Base-by-base conservation (phyloP, 2,888 invertebrate genomes). In the Andrena hattorfiana region DNA sequence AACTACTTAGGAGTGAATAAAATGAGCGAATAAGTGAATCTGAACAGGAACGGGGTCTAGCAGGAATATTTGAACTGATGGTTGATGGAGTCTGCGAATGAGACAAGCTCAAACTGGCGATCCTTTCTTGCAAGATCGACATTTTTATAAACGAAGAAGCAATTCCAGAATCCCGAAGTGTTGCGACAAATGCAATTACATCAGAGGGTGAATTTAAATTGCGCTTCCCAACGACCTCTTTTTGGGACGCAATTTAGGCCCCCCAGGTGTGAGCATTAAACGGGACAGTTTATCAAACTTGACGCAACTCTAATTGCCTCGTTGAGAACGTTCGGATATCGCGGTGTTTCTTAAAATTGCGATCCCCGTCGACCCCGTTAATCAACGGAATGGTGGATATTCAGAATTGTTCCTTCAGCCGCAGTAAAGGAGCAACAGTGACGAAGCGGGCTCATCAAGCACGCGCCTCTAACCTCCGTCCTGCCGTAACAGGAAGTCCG, bases 401-500 rank as follows among this genome's bases (percentile, higher is more conserved):
- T 80, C 60, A 70, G 70, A 70, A 77, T 62, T 77, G 70, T 51
- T 35, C 70, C 60, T 32, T n/a, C 13, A 26, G 30, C 30, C 35
- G 63, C 66, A 72, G 73, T 60, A 54, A 72, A 64, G 78, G 68
- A 70, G 71, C 59, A 79, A 75, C 81, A 85, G 75, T 83, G 85
- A 85, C 85, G 85, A 77, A 80, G 88, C 74, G 72, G 73, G 68
- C 71, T 83, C 86, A 77, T 83, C 84, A 80, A 78, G 74, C 49
- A 73, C 67, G 77, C 81, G 77, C 77, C 75, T 85, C 85, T 77
- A 84, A 83, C 80, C 78, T 81, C 54, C 77, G 77, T 42, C 77
- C 77, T 56, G 32, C 76, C 78, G 80, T 81, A 81, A 82, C 89
- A 81, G 86, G 85, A 89, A 86, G 88, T 87, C 85, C 82, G 87